These are phyloP conservation scores for Lepisosteus osseus DNA, from an alignment of 2,113 vertebrate genomes.

Conservation along the genomic window DNA sequence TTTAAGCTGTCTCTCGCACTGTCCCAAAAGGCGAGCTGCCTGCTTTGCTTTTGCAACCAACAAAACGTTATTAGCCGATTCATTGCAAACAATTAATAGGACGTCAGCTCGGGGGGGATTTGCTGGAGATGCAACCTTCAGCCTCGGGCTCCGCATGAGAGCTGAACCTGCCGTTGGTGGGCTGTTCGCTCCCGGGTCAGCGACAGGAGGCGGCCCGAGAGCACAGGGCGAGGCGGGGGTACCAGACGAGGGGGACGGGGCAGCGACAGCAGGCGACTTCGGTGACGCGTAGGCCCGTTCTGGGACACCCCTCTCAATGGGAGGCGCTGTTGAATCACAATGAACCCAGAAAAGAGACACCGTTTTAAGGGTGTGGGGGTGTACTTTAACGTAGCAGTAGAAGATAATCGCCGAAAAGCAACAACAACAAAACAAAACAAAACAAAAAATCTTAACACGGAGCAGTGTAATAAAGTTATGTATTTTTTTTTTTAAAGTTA, in stretches of 20 bases:
- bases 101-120: background rate
- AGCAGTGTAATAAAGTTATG: background rate
- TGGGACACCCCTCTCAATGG: background rate
- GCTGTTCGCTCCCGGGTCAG: constrained; percentile 7
- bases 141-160: background rate
- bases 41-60: constrained; percentile 1
- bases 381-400: no score
- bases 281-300: background rate
- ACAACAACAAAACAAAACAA: background rate
- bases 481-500: background rate
- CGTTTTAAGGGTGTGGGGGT: background rate
- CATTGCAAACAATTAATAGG: background rate
- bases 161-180: background rate
- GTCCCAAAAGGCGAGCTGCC: constrained; percentile 31
- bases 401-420: no score
- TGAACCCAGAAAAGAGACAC: no score
- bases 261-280: background rate
- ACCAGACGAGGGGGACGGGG: background rate
- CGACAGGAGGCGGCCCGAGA: background rate
- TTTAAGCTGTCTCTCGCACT: constrained; percentile 30
- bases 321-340: background rate
- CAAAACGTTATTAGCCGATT: constrained; percentile 22
- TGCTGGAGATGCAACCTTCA: background rate
- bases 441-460: background rate
- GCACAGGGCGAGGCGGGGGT: background rate